Evolutionary conservation across 2,113 vertebrate genomes (phyloP).

Genomic region (Bambusicola thoracicus): DNA sequence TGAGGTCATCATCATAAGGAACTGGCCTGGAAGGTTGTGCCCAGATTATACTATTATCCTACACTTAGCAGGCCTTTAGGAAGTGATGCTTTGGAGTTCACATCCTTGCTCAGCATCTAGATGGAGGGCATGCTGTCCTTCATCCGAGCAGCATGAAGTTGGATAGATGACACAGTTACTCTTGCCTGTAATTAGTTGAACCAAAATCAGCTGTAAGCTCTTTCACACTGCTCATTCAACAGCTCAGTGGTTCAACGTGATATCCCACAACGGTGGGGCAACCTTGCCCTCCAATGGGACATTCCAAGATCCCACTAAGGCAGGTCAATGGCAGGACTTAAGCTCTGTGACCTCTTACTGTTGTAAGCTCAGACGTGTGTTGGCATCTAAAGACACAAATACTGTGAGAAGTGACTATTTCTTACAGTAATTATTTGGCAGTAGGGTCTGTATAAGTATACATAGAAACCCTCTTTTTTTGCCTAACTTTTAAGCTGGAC

Average conservation of each 20-base stretch:
- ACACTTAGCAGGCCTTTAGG: neutral
- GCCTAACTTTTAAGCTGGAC: neutral
- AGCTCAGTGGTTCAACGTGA: neutral
- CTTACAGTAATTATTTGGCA: neutral
- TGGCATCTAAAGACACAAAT: neutral
- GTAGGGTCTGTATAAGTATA: neutral
- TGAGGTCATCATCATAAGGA: fast-evolving
- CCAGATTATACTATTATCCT: neutral
- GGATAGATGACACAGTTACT: neutral
- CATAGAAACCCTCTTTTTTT: neutral
- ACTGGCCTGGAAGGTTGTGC: neutral
- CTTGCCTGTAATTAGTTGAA: neutral
- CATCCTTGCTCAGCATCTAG: neutral
- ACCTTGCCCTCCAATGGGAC: neutral
- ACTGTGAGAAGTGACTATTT: neutral
- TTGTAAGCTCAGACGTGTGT: neutral
- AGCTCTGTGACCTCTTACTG: neutral
- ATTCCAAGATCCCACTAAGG: neutral
- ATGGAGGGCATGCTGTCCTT: neutral
- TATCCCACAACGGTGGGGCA: neutral
- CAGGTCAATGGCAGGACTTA: neutral
- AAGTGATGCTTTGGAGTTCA: neutral
- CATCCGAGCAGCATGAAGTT: neutral
- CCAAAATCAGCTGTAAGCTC: neutral
- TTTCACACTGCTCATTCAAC: neutral